Evolutionary conservation across 1,140 invertebrate species (phyloP).

Genomic region (Teleogryllus occipitalis): DNA sequence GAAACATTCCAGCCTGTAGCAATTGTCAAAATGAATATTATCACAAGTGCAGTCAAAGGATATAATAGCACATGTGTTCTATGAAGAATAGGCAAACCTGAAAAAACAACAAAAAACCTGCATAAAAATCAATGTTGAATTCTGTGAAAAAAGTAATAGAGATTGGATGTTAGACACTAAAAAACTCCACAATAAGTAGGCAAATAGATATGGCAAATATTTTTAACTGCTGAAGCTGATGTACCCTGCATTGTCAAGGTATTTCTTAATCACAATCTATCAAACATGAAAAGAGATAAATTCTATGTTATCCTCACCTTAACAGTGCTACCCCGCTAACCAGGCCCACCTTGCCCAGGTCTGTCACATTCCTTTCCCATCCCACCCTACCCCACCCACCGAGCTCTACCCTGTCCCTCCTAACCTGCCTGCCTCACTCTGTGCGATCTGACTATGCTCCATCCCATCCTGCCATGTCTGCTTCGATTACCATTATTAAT

Average conservation of each 20-base stretch:
- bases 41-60: slow-evolving; percentile 67
- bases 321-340: too few relatives aligned
- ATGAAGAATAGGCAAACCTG: slow-evolving; percentile 83
- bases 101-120: slow-evolving; percentile 32
- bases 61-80: slow-evolving; percentile 83
- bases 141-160: neutral
- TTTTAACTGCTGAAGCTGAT: neutral
- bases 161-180: neutral
- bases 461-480: too few relatives aligned
- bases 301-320: neutral
- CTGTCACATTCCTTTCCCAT: too few relatives aligned
- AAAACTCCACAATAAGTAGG: neutral
- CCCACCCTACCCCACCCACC: too few relatives aligned
- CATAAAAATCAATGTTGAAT: neutral
- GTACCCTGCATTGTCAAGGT: neutral
- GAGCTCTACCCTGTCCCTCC: too few relatives aligned
- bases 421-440: too few relatives aligned
- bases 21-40: slow-evolving; percentile 75
- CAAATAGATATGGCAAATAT: neutral
- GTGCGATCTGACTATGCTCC: too few relatives aligned
- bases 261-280: neutral
- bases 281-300: neutral
- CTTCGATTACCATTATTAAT: too few relatives aligned
- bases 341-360: too few relatives aligned
- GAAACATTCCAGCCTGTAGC: slow-evolving; percentile 62